Evolutionary conservation across 2,797 vertebrate species (phyloP).

Genomic region (Cynodonichthys magdalenae): DNA sequence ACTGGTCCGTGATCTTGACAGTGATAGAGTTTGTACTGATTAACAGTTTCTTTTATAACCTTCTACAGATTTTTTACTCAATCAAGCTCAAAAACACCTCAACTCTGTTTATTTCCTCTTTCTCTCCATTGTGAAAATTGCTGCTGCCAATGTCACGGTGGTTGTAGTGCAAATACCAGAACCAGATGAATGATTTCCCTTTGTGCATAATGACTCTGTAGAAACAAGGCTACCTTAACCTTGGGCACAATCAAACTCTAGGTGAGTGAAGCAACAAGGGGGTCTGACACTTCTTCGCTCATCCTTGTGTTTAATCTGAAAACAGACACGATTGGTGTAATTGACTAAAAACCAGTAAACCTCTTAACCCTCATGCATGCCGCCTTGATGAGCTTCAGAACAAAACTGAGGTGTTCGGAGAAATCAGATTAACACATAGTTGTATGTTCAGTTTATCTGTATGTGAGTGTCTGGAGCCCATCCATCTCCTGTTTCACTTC

Average conservation of each 20-base stretch:
- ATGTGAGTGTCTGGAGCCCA: slow-evolving; percentile 46
- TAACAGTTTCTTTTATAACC: too few species aligned
- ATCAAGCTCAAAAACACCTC: neutral
- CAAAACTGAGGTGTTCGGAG: slow-evolving; percentile 52
- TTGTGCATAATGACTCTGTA: too few species aligned
- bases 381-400: slow-evolving; percentile 49
- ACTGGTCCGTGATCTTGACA: too few species aligned
- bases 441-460: slow-evolving; percentile 11
- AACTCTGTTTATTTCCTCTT: neutral
- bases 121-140: neutral
- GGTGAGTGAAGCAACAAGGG: slow-evolving; percentile 66
- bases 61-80: too few species aligned
- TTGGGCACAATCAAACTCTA: slow-evolving; percentile 28
- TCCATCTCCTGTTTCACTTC: slow-evolving; percentile 55
- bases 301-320: slow-evolving; percentile 38
- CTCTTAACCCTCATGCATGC: slow-evolving; percentile 53
- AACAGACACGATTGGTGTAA: slow-evolving; percentile 48
- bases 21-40: too few species aligned
- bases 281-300: slow-evolving; percentile 67
- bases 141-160: slow-evolving; percentile 15
- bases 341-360: slow-evolving; percentile 44
- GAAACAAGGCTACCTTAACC: neutral
- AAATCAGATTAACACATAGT: slow-evolving; percentile 48
- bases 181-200: neutral
- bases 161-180: slow-evolving; percentile 17